These are phyloP conservation scores for Tadarida brasiliensis DNA, from an alignment of 2,797 vertebrate genomes.

Conservation along the genomic window DNA sequence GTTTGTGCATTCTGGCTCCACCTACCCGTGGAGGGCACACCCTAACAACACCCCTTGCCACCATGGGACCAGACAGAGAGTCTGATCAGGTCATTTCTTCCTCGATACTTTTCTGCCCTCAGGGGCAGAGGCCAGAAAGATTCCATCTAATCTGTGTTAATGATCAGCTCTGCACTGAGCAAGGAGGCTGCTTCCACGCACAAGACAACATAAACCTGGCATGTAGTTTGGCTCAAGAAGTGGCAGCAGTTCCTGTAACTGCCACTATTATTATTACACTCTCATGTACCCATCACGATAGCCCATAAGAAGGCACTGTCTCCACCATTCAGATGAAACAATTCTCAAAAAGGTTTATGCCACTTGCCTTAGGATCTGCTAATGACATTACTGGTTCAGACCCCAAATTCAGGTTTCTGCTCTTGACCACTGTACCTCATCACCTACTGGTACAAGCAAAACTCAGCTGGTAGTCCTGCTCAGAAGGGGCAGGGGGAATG, in stretches of 20 bases:
- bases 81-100: not conserved
- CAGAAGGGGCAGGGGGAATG: not conserved
- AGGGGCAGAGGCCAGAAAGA: not conserved
- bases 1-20: not conserved
- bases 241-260: not conserved
- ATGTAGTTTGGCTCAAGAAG: not conserved
- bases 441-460: not conserved
- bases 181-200: not conserved
- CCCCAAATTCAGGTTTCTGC: conserved; percentile 4
- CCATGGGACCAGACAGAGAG: not conserved
- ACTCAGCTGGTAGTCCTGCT: not conserved
- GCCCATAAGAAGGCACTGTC: not conserved
- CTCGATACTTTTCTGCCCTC: not conserved
- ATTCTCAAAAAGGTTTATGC: not conserved
- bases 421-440: not conserved
- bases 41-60: not conserved
- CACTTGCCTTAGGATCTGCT: not conserved
- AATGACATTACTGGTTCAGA: not conserved
- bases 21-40: not conserved
- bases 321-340: not conserved
- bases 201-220: not conserved
- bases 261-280: not conserved
- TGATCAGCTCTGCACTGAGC: not conserved
- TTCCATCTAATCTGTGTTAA: not conserved
- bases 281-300: not conserved